Base-by-base conservation (phyloP, 2,888 invertebrate species). In the Pachycephus smyrnensis region DNA sequence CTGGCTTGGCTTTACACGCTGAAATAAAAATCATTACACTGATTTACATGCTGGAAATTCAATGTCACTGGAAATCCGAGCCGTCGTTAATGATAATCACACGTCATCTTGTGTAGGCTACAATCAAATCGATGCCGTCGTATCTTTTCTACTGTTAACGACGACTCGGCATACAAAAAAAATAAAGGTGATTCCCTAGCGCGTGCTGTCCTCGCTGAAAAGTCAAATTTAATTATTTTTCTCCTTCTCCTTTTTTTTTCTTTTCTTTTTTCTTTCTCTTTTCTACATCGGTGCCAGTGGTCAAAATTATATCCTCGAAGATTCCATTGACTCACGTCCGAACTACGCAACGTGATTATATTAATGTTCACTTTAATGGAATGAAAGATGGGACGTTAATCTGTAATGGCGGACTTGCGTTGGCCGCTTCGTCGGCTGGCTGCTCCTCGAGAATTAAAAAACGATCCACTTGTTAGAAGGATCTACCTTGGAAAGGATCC, bases 181-280 rank as follows among this genome's bases (percentile, higher is more conserved):
- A 84, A 85, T 84, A 73, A 73, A 82, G 80, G 80, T 84, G 81
- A 77, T 69, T 80, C 76, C 78, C 73, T 87, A 86, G 86, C 84
- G 15, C 40, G 40, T 82, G 88, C 86, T 84, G 84, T 84, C 88
- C 89, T 86, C 80, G 88, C 90, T 90, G 90, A 88, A 90, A 90
- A 84, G 84, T 79, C 84, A 87, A 84, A 82, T 76, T 68, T 81
- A 68, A 84, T 88, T 86, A 88, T 85, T 87, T 75, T n/a, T n/a
- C 73, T 82, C 83, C 69, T 15, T 80, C 79, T 79, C 76, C 33
- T 79, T 77, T 77, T 69, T 40, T 35, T 76, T 78, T 77, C 75
- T 71, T 77, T 69, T 33, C 12, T 69, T 69, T n/a, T 55, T 23
- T 55, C 6, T 55, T 2, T 55, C 2, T 55, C 55, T 55, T 55